phyloP scores from a whole-genome alignment of 1,140 invertebrate genomes.

The Euura lappo region DNA sequence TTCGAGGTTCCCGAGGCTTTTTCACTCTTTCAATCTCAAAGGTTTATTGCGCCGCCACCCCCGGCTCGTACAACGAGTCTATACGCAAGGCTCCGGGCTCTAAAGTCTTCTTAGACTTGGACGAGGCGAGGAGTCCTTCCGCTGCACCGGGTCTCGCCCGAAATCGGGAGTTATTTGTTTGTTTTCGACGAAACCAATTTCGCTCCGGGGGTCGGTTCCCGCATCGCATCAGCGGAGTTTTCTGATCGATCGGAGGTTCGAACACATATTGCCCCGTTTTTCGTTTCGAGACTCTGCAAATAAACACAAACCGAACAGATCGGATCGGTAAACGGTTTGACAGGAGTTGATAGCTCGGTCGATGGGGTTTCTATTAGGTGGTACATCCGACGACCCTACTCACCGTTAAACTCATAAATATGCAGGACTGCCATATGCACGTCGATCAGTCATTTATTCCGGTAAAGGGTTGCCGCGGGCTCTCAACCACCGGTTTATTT shows the following conservation, averaged over 20 bases:
- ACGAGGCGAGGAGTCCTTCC: too few relatives aligned
- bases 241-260: not conserved
- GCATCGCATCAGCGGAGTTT: not conserved
- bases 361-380: constrained; percentile 29
- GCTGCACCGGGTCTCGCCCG: not conserved
- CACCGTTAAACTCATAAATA: constrained; percentile 37
- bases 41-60: not conserved
- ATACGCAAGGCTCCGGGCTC: too few relatives aligned
- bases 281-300: constrained; percentile 11
- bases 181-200: not conserved
- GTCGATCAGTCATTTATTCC: constrained; percentile 9
- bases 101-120: too few relatives aligned
- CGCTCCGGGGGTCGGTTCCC: not conserved
- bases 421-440: constrained; percentile 24
- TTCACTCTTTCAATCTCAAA: too few relatives aligned
- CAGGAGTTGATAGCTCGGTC: constrained; percentile 19
- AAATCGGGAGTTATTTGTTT: constrained; percentile 7
- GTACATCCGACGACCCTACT: constrained; percentile 22
- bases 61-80: too few relatives aligned
- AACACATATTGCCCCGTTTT: too few relatives aligned
- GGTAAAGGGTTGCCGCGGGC: not conserved
- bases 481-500: not conserved
- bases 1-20: too few relatives aligned
- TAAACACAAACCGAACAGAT: not conserved
- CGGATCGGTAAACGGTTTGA: constrained; percentile 33